These are phyloP conservation scores for Tolypeutes matacus DNA, from an alignment of 2,797 vertebrate species.

Conservation along the genomic window DNA sequence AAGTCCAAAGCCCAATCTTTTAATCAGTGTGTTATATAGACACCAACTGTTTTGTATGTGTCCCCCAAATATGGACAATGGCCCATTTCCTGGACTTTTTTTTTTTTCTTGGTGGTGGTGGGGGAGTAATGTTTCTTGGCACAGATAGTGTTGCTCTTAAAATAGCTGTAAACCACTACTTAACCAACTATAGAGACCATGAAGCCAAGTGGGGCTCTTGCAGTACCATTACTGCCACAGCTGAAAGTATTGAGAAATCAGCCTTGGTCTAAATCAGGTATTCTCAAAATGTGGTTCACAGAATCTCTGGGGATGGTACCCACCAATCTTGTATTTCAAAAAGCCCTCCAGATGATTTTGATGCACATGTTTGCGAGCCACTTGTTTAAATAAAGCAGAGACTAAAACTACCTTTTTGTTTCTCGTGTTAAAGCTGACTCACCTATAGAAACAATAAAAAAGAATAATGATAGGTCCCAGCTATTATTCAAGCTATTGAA, in stretches of 20 bases:
- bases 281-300: background rate
- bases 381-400: background rate
- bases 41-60: background rate
- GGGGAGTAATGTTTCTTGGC: background rate
- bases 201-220: background rate
- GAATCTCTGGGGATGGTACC: background rate
- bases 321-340: background rate
- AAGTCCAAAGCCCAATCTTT: background rate
- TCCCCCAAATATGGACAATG: background rate
- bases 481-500: slow-evolving; percentile 39
- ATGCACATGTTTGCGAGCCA: background rate
- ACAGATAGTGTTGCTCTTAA: background rate
- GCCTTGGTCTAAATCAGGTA: background rate
- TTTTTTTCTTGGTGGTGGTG: too few species aligned
- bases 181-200: background rate
- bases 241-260: background rate
- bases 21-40: background rate
- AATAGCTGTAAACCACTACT: slow-evolving; percentile 17
- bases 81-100: background rate
- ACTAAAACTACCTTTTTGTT: background rate
- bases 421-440: slow-evolving; percentile 48
- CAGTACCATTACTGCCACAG: background rate
- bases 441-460: slow-evolving; percentile 54
- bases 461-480: background rate
- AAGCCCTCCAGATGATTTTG: background rate